Evolutionary conservation across 2,888 invertebrate genomes (phyloP).

Genomic region (Pandemis cinnamomeana): DNA sequence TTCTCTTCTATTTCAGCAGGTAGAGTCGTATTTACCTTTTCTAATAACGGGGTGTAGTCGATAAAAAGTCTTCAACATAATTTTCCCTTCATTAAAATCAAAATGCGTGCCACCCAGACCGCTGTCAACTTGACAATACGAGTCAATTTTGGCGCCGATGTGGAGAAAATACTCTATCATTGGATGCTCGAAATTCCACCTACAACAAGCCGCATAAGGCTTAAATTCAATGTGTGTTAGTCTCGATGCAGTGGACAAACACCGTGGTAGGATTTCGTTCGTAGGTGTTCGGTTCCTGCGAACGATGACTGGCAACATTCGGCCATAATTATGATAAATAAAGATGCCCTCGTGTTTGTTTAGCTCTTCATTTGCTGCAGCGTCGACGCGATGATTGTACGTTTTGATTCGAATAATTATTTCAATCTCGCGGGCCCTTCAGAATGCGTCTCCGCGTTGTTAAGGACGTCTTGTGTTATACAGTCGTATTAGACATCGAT

Average conservation of each 20-base stretch:
- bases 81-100: slow-evolving; percentile 54
- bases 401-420: slow-evolving; percentile 47
- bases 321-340: slow-evolving; percentile 79
- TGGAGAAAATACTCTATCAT: slow-evolving; percentile 33
- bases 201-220: slow-evolving; percentile 45
- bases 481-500: slow-evolving; percentile 43
- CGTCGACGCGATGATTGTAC: slow-evolving; percentile 55
- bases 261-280: slow-evolving; percentile 48
- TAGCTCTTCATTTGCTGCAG: slow-evolving; percentile 80
- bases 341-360: slow-evolving; percentile 78
- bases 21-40: slow-evolving; percentile 1
- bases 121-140: slow-evolving; percentile 75
- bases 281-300: slow-evolving; percentile 81
- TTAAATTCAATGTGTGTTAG: slow-evolving; percentile 45
- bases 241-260: slow-evolving; percentile 23
- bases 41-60: slow-evolving; percentile 10
- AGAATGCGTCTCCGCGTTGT: slow-evolving; percentile 27
- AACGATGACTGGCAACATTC: slow-evolving; percentile 75
- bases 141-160: slow-evolving; percentile 79
- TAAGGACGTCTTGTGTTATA: slow-evolving; percentile 20
- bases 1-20: slow-evolving; percentile 53
- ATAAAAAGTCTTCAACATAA: slow-evolving; percentile 35
- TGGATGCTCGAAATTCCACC: not conserved
- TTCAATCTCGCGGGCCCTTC: slow-evolving; percentile 35
- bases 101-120: slow-evolving; percentile 73